Evolutionary conservation across 2,113 vertebrate species (phyloP).

Genomic region (Lethenteron camtschaticum): DNA sequence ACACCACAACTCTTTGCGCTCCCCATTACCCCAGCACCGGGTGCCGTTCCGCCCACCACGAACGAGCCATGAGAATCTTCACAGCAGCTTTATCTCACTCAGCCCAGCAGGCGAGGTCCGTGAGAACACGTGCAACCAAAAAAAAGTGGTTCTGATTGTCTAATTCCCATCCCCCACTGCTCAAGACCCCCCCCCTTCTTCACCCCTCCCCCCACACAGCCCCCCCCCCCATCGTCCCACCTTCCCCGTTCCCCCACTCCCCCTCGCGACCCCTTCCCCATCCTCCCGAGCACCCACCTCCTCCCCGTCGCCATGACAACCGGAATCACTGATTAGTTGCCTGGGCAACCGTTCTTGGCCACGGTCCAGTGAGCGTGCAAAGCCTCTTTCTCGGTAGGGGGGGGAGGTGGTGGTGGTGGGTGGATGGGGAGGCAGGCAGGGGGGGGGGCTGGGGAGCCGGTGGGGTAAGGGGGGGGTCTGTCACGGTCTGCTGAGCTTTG

Average conservation of each 20-base stretch:
- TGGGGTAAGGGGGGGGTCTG: not conserved
- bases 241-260: not conserved
- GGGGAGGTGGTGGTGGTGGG: not conserved
- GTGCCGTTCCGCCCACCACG: too few species aligned
- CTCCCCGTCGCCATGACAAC: constrained; percentile 4
- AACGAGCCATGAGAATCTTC: too few species aligned
- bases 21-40: too few species aligned
- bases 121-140: too few species aligned
- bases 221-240: not conserved
- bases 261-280: not conserved
- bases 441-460: not conserved
- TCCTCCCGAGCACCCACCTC: not conserved
- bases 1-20: too few species aligned
- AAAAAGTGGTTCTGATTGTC: too few species aligned
- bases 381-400: not conserved
- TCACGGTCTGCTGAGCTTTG: too few species aligned
- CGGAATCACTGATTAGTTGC: constrained; percentile 4
- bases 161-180: too few species aligned
- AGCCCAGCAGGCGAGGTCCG: too few species aligned
- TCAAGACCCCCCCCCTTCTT: not conserved
- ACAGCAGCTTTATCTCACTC: too few species aligned
- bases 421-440: not conserved
- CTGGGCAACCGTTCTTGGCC: not conserved
- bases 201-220: not conserved
- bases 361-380: not conserved